Conservation (phyloP, 2,888 invertebrate species). For the Brachylomia viminalis region DNA sequence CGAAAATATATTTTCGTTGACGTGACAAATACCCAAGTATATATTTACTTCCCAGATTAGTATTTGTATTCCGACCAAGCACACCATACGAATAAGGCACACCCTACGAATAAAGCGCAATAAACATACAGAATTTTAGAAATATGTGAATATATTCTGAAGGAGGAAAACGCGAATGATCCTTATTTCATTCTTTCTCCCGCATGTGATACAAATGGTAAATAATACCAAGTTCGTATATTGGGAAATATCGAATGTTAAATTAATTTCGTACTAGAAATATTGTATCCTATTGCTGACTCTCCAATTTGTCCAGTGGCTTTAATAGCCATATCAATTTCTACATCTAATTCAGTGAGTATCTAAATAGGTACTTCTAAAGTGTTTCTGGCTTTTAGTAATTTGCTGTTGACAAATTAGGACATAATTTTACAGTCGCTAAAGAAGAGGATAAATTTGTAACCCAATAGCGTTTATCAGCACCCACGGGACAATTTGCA, state of each 20-base stretch:
- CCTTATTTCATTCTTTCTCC: slow-evolving; percentile 43
- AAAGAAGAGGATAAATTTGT: background rate
- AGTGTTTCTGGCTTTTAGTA: background rate
- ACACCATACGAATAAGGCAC: slow-evolving; percentile 30
- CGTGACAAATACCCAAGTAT: slow-evolving; percentile 19
- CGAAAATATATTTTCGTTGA: slow-evolving; percentile 11
- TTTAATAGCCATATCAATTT: slow-evolving; percentile 4
- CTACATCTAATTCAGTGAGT: background rate
- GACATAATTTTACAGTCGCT: background rate
- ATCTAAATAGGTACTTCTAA: too few relatives aligned
- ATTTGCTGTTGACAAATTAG: background rate
- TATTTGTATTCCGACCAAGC: slow-evolving; percentile 50
- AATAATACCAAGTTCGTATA: slow-evolving; percentile 45
- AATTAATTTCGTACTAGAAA: slow-evolving; percentile 23
- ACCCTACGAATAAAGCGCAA: slow-evolving; percentile 45
- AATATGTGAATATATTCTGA: slow-evolving; percentile 52
- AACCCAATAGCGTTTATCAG: background rate
- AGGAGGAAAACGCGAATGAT: slow-evolving; percentile 49
- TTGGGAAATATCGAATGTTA: slow-evolving; percentile 9
- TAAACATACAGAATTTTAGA: slow-evolving; percentile 47
- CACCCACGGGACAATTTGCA: slow-evolving; percentile 9
- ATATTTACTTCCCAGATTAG: slow-evolving; percentile 28
- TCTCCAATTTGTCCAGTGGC: slow-evolving; percentile 7
- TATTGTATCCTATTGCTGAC: slow-evolving; percentile 11
- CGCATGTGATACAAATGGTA: slow-evolving; percentile 37